Conservation (phyloP, 1,140 invertebrate species). For the Brachionus asplanchnoidis region DNA sequence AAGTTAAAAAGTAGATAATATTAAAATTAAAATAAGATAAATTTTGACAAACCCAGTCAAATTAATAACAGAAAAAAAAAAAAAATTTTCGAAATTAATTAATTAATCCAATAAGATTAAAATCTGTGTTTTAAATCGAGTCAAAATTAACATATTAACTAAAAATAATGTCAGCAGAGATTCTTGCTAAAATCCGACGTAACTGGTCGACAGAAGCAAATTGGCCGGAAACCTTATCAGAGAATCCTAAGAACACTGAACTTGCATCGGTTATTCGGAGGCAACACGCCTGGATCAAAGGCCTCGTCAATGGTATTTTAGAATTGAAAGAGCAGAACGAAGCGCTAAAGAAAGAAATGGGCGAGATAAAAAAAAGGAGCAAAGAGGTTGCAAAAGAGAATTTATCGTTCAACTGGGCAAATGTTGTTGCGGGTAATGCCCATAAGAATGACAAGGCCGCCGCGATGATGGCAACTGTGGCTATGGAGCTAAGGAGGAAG, state of each 20-base stretch:
- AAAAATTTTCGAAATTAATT: too few relatives aligned
- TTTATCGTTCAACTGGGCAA: background rate
- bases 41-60: too few relatives aligned
- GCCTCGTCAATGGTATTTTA: background rate
- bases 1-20: too few relatives aligned
- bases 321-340: background rate
- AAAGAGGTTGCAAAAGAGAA: background rate
- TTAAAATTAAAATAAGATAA: too few relatives aligned
- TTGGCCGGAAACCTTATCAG: too few relatives aligned
- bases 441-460: background rate
- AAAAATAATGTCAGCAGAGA: too few relatives aligned
- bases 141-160: too few relatives aligned
- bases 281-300: background rate
- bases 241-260: background rate
- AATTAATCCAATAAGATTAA: too few relatives aligned
- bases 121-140: too few relatives aligned
- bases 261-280: background rate
- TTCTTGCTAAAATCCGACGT: too few relatives aligned
- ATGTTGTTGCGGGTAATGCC: background rate
- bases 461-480: background rate
- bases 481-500: background rate
- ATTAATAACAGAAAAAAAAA: too few relatives aligned
- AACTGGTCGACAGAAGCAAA: too few relatives aligned
- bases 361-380: background rate
- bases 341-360: background rate